Percentiles rank a stretch among this genome's conserved stretches.
phyloP scores from a whole-genome alignment of 2,113 vertebrate species.

The Albula glossodonta region DNA sequence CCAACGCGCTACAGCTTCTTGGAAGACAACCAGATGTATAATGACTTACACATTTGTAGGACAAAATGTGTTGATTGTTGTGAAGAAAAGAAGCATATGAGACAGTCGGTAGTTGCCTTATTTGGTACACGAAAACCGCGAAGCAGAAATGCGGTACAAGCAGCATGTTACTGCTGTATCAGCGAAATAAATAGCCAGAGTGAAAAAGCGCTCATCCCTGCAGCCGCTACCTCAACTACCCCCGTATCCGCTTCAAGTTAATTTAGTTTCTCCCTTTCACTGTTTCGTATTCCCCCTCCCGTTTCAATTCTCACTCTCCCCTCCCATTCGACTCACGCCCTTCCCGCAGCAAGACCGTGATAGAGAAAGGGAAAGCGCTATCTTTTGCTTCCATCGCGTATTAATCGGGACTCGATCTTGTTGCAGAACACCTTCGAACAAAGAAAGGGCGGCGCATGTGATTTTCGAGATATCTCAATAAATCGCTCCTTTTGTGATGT shows the following conservation, averaged over 20 bases:
- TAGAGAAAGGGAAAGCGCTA: neutral
- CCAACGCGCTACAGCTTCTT: too few species aligned
- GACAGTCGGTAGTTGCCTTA: too few species aligned
- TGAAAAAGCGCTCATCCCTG: neutral
- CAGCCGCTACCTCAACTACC: neutral
- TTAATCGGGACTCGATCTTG: neutral
- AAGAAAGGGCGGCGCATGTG: constrained; percentile 12
- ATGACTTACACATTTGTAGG: too few species aligned
- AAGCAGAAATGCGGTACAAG: neutral
- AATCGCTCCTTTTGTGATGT: constrained; percentile 46
- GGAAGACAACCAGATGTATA: too few species aligned
- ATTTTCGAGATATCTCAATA: constrained; percentile 32
- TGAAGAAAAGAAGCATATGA: too few species aligned
- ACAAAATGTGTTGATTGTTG: too few species aligned
- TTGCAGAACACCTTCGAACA: neutral
- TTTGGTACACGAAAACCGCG: neutral
- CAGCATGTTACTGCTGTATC: neutral
- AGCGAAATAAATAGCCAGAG: neutral
- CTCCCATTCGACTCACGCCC: constrained; percentile 46
- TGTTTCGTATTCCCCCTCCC: constrained; percentile 23
- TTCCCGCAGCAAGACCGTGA: constrained; percentile 37
- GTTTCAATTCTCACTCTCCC: constrained; percentile 29
- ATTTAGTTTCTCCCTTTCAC: constrained; percentile 50
- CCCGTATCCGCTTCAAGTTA: constrained; percentile 33
- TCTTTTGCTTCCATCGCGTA: constrained; percentile 8